Conservation (phyloP, 35 echinoderm and acorn worm species). For the Lytechinus variegatus region DNA sequence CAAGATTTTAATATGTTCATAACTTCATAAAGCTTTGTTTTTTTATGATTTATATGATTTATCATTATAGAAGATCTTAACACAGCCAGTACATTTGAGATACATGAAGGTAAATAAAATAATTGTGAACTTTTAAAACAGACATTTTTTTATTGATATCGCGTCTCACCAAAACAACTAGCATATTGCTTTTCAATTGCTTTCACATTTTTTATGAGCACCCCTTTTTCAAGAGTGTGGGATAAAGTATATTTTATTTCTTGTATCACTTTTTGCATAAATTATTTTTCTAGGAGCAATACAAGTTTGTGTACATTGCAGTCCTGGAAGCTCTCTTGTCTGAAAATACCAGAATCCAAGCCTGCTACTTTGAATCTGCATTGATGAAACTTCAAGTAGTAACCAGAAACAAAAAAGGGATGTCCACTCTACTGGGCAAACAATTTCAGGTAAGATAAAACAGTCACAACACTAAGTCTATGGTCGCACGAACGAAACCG, state of each 20-base stretch:
- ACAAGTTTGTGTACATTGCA: slow-evolving; percentile 53
- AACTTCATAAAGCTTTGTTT: no score
- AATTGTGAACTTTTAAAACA: no score
- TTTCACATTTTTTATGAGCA: no score
- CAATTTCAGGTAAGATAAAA: neutral
- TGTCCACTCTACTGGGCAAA: neutral
- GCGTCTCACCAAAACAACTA: neutral
- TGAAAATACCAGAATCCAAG: slow-evolving; percentile 14
- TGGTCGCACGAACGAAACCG: no score
- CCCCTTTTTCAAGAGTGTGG: no score
- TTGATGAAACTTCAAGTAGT: neutral
- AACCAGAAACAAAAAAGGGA: neutral
- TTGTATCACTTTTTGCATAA: no score
- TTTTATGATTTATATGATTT: no score
- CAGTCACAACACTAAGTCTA: neutral
- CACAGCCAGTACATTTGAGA: no score
- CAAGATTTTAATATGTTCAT: no score
- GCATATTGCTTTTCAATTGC: neutral
- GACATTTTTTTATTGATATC: neutral
- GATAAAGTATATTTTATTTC: neutral
- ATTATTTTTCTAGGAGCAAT: slow-evolving; percentile 50
- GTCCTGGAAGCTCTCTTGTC: slow-evolving; percentile 40
- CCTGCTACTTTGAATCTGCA: neutral
- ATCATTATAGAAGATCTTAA: no score
- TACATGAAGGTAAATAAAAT: no score